These are phyloP conservation scores for Solea solea DNA, from an alignment of 2,113 vertebrate species.

Conservation along the genomic window DNA sequence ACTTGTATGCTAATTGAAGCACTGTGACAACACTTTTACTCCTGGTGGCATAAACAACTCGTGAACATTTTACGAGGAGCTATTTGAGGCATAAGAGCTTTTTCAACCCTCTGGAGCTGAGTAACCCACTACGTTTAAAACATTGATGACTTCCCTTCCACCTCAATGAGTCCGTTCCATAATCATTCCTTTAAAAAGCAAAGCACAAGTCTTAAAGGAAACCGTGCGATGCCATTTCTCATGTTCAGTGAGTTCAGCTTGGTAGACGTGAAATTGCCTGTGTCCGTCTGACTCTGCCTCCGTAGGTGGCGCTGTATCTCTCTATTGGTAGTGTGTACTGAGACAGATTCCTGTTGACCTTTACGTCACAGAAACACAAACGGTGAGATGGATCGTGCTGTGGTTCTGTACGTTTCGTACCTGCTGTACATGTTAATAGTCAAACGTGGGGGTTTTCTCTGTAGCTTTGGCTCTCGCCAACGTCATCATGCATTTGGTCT, in stretches of 20 bases:
- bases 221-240: neutral
- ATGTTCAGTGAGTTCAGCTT: neutral
- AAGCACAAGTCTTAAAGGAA: neutral
- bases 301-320: too few species aligned
- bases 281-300: too few species aligned
- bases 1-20: conserved; percentile 41
- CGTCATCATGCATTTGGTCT: too few species aligned
- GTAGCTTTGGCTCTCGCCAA: too few species aligned
- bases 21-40: conserved; percentile 45
- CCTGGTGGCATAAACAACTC: conserved; percentile 65
- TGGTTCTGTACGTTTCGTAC: too few species aligned
- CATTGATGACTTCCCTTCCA: conserved; percentile 74
- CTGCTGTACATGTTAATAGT: too few species aligned
- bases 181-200: conserved; percentile 20
- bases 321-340: too few species aligned
- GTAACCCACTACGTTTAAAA: conserved; percentile 60
- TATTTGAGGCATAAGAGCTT: conserved; percentile 68
- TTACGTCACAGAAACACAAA: too few species aligned
- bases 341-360: too few species aligned
- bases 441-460: too few species aligned
- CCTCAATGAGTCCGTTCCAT: conserved; percentile 23
- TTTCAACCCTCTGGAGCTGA: conserved; percentile 50
- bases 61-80: conserved; percentile 72
- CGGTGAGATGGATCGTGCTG: too few species aligned
- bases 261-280: neutral